A percentile compares a stretch with the other conserved stretches of the same genome.
phyloP scores from a whole-genome alignment of 2,113 vertebrate genomes.

The Forbesichthys papilliferus region DNA sequence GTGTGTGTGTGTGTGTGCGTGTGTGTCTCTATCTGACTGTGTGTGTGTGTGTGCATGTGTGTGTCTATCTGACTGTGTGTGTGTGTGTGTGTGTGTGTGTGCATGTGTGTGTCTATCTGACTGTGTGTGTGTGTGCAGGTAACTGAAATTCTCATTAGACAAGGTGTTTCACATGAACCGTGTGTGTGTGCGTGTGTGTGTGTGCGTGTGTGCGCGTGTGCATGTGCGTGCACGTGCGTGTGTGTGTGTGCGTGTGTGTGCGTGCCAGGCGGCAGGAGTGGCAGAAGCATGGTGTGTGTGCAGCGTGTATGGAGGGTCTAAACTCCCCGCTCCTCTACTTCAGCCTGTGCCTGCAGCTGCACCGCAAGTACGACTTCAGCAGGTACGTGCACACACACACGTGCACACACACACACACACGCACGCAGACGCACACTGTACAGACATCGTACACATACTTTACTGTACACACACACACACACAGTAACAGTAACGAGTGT shows the following conservation, averaged over 20 bases:
- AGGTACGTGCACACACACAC: constrained; percentile 35
- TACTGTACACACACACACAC: not conserved
- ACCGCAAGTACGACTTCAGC: constrained; percentile 54
- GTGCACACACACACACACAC: not conserved
- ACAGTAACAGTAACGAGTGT: not conserved
- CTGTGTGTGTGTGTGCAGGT: not conserved
- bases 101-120: constrained; percentile 3
- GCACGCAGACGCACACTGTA: not conserved
- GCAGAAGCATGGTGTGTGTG: constrained; percentile 72
- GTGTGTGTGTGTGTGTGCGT: too few relatives aligned
- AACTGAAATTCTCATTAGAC: not conserved
- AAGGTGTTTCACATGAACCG: too few relatives aligned
- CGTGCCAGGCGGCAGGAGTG: constrained; percentile 67
- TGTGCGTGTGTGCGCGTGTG: not conserved
- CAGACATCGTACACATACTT: too few relatives aligned
- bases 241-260: constrained; percentile 5
- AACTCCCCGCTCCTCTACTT: constrained; percentile 72
- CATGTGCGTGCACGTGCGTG: not conserved
- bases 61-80: too few relatives aligned
- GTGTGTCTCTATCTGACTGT: too few relatives aligned
- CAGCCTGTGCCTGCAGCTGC: constrained; percentile 64
- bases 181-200: too few relatives aligned
- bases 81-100: not conserved
- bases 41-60: constrained; percentile 9
- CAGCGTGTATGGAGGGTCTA: constrained; percentile 70